Evolutionary conservation across 2,797 vertebrate species (phyloP), one percentile per base, ranked within the genome.

Genomic region (Rallus crepitans): DNA sequence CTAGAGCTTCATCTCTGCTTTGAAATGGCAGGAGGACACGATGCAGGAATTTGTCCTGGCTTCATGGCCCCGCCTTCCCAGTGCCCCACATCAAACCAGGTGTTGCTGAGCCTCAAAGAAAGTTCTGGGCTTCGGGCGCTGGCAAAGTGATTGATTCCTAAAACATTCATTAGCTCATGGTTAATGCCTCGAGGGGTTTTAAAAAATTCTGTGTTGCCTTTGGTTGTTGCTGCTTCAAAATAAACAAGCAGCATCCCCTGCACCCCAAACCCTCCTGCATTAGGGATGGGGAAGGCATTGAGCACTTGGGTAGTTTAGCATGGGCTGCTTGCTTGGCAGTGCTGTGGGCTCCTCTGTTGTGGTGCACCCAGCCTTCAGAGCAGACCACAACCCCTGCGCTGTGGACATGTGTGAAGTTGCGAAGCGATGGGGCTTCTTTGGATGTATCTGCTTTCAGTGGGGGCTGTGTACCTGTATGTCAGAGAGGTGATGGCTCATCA

Each of bases 21-120:
- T 39, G 10, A n/a, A 69, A 69, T 39, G 45, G 25, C 12, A 47
- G 50, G 9, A 17, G 6, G 33, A 12, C 17, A 37, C 40, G 4
- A 0, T 11, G 37, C 64, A 16, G 24, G 61, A 37, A 8, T 15
- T 45, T 69, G 7, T 30, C 45, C 31, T 82, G 71, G 18, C 53
- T 71, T 27, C 31, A 13, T 2, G 66, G 68, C 20, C 31, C 39
- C 4, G 0, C 37, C 61, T 86, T 28, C 50, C 5, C 1, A 0
- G 1, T 21, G 42, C 66, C 40, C 42, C 56, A 3, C 31, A 4
- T 55, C 71, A 28, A 42, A 18, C n/a, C 55, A 12, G 0, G 0
- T 12, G 21, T 80, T 87, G 56, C 63, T 59, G 78, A 72, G 60
- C 33, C 57, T 60, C 6, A 2, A 3, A 70, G 42, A 52, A 66